Evolutionary conservation across 1,140 invertebrate species (phyloP), one percentile per base, ranked within the genome.

Genomic region (Tyrophagus putrescentiae): DNA sequence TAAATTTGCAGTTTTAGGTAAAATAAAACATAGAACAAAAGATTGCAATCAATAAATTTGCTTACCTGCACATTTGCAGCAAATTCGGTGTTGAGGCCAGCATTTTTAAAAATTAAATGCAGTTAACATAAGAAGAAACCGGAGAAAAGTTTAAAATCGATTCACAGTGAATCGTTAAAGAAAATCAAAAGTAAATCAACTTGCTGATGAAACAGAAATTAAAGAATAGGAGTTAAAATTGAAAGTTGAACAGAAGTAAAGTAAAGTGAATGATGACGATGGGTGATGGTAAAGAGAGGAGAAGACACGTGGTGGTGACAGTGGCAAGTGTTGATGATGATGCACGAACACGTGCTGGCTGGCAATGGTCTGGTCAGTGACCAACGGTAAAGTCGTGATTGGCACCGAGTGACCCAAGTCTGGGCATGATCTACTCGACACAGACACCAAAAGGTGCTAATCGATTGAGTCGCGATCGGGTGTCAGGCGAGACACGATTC

Each of bases 1-100:
- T n/a, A n/a, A n/a, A n/a, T n/a, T n/a, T n/a, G n/a, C n/a, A n/a
- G n/a, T n/a, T n/a, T n/a, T n/a, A n/a, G n/a, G n/a, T n/a, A n/a
- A n/a, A n/a, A n/a, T n/a, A n/a, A n/a, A n/a, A n/a, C n/a, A n/a
- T n/a, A 57, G 5, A 36, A 48, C 13, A 5, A 57, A 6, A 7
- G 23, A 41, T 9, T 16, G 18, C 7, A 7, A 7, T 36, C 5
- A 52, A 53, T 54, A 16, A 54, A 57, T 42, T 57, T 4, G 5
- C 48, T 56, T 48, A 61, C 60, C 60, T 61, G 60, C 60, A 61
- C 60, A 61, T 61, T 54, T 61, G 60, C 44, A 61, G 31, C 21
- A 54, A 21, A 48, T 60, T 60, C 18, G 44, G 58, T 18, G 41
- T 60, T 11, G 41, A 48, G 29, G 58, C 58, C 1, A 60, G 44